These are phyloP conservation scores for Alcedo quadribrachys DNA, from an alignment of 2,797 vertebrate species.

Conservation along the genomic window DNA sequence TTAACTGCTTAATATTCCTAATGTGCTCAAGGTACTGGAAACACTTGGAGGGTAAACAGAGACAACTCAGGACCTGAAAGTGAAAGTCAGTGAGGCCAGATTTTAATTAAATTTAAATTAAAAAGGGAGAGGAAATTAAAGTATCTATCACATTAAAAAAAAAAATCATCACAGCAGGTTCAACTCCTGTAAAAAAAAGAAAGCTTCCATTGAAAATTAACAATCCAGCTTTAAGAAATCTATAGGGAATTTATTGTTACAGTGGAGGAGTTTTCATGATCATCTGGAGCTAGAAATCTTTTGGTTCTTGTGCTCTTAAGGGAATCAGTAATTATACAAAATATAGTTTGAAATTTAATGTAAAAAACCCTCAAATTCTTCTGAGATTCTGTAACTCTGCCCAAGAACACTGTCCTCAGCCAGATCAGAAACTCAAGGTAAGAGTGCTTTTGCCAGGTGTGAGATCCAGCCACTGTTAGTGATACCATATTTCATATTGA, in stretches of 20 bases:
- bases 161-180: conserved; percentile 11
- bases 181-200: background rate
- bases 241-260: background rate
- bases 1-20: conserved; percentile 71
- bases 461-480: background rate
- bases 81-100: conserved; percentile 40
- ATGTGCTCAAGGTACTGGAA: conserved; percentile 50
- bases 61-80: conserved; percentile 36
- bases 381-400: background rate
- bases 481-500: background rate
- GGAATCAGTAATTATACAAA: background rate
- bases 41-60: conserved; percentile 56
- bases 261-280: background rate
- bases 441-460: background rate
- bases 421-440: background rate
- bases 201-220: background rate
- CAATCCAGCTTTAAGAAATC: background rate
- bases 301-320: background rate
- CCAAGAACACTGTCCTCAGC: background rate
- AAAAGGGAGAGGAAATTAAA: conserved; percentile 62
- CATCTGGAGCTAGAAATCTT: background rate
- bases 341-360: background rate
- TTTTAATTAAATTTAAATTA: conserved; percentile 73
- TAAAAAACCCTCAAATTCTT: background rate
- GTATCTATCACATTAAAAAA: conserved; percentile 34